Conservation (phyloP, 92 coral and sea anemone species). For the Paragorgia papillata region DNA sequence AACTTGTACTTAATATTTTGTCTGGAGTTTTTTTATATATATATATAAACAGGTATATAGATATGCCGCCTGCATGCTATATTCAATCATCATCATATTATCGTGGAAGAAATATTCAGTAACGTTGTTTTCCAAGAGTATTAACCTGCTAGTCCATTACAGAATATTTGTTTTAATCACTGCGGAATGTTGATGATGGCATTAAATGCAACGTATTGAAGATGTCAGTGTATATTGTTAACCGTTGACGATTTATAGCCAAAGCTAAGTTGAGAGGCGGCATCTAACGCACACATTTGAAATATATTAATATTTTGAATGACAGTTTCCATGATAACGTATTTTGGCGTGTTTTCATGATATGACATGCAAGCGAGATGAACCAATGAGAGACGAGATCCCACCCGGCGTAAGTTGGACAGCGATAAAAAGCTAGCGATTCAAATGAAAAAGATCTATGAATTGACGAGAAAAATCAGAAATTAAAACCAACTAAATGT, state of each 20-base stretch:
- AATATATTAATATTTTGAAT: slow-evolving; percentile 37
- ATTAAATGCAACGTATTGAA: background rate
- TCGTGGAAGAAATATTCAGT: too few relatives aligned
- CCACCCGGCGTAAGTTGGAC: background rate
- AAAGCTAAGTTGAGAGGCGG: slow-evolving; percentile 7
- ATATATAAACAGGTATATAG: too few relatives aligned
- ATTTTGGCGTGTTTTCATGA: background rate
- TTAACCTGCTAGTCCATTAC: background rate
- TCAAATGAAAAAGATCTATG: background rate
- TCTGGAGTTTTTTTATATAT: too few relatives aligned
- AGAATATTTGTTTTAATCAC: slow-evolving; percentile 4
- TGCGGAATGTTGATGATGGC: background rate
- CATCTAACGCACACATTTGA: background rate
- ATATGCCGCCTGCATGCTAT: too few relatives aligned
- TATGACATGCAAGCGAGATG: slow-evolving; percentile 21
- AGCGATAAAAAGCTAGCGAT: background rate
- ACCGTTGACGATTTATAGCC: background rate
- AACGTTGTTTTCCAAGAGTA: background rate
- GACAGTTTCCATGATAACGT: slow-evolving; percentile 34
- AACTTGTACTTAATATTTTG: too few relatives aligned
- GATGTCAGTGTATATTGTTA: background rate
- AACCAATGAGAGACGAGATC: slow-evolving; percentile 29
- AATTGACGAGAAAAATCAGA: background rate
- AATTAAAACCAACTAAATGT: too few relatives aligned
- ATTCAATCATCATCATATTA: too few relatives aligned